Evolutionary conservation across 2,797 vertebrate genomes (phyloP).

Genomic region (Microctenopoma steveboyesi): DNA sequence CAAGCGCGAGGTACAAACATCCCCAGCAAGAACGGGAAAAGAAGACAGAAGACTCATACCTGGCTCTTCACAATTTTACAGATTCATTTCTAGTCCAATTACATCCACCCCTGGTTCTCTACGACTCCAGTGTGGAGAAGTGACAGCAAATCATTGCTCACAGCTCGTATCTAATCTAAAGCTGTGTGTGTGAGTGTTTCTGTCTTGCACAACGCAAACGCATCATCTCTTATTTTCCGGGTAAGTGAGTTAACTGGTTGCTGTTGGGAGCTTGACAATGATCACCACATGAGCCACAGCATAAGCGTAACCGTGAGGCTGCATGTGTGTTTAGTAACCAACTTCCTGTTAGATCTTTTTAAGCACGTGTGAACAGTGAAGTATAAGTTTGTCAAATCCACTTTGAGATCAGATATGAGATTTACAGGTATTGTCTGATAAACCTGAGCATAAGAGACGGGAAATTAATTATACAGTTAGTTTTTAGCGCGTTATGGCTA

Average conservation of each 20-base stretch:
- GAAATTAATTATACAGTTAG: not conserved
- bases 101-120: not conserved
- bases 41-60: constrained; percentile 36
- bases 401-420: not conserved
- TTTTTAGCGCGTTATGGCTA: not conserved
- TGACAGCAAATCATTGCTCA: constrained; percentile 1
- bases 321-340: not conserved
- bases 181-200: not conserved
- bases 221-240: constrained; percentile 55
- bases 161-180: constrained; percentile 4
- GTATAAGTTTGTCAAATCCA: not conserved
- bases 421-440: not conserved
- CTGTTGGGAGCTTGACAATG: not conserved
- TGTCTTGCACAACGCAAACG: constrained; percentile 53
- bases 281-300: constrained; percentile 57
- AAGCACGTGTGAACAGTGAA: not conserved
- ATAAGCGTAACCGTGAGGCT: not conserved
- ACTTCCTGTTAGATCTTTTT: constrained; percentile 43
- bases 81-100: constrained; percentile 9
- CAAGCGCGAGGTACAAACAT: not conserved
- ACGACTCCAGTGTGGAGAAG: not conserved
- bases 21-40: not conserved
- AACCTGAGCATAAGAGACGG: not conserved
- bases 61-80: constrained; percentile 17
- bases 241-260: constrained; percentile 3